Base-by-base conservation (phyloP, 1,140 invertebrate species). In the Sipha flava region DNA sequence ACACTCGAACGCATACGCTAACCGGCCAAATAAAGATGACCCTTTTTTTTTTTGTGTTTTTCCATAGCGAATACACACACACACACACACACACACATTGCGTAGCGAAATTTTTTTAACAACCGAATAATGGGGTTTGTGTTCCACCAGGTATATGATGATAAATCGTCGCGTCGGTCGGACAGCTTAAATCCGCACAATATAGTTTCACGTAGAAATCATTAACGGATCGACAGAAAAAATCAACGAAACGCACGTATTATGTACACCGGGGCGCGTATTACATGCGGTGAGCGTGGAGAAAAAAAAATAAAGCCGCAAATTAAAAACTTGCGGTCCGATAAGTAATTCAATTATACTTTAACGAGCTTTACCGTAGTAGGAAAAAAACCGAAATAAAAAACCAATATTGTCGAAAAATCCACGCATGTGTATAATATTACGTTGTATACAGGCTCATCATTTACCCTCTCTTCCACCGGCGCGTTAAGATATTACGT, bases 281-380 rank as follows among this genome's bases (percentile, higher is more conserved):
- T n/a, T n/a, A n/a, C n/a, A n/a, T n/a, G n/a, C n/a, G n/a, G n/a
- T n/a, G 31, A 6, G 10, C 34, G 62, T 43, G n/a, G 21, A 45
- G 12, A 18, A 31, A 31, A 59, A 47, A 29, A 70, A 70, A 37
- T 43, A 75, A 40, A 57, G 10, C 73, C 52, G 16, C 73, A 77
- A 77, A 77, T 77, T 77, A 77, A 77, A 77, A 77, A 77, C 23
- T 6, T 16, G 59, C 73, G 73, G 73, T 77, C 16, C 73, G 37
- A 47, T 43, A 43, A 57, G 52, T 77, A 77, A 77, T 77, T 77
- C 73, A 57, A 77, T 77, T 77, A 70, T 70, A 77, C 73, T 40
- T 59, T 77, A 77, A 77, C 43, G 73, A 77, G 34, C 73, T 77
- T 77, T 77, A n/a, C 14, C n/a, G n/a, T n/a, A n/a, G n/a, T n/a